Evolutionary conservation across 1,140 invertebrate species (phyloP), one percentile per base, ranked within the genome.

Genomic region (Nixonia krombeini): DNA sequence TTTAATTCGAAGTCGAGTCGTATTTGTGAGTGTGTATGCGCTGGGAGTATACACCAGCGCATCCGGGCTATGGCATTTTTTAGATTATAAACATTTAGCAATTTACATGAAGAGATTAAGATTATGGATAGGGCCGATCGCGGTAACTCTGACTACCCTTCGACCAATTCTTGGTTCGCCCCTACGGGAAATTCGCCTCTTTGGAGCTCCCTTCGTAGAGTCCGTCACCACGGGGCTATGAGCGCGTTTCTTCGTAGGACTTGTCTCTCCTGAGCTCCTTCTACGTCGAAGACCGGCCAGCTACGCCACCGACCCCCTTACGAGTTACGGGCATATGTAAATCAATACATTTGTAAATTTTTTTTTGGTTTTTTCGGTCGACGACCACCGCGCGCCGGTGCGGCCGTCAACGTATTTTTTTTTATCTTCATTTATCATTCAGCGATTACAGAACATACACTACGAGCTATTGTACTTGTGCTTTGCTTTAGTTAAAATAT

Each of bases 261-360:
- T 44, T 18, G n/a, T 21, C 29, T 42, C 41, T 50, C 47, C 51
- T 63, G 17, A 10, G 16, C 63, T 45, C 29, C 15, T 66, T 57
- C 37, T 42, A 15, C 37, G 38, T 68, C 37, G 28, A 62, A 65
- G 55, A 49, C 12, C 1, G 18, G 28, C 31, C 25, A 51, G 70
- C 65, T 75, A 72, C 75, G 70, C 76, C 63, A 71, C 73, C 76
- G 75, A 63, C 76, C 81, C 82, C 33, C 83, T 84, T 85, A 84
- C 77, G 75, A 84, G 79, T 85, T 84, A 85, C 83, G 82, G 82
- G 82, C 83, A 85, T 85, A 85, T 85, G 84, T 85, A 85, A 85
- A 85, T 83, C 84, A 85, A 85, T 85, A 85, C 79, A 85, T 85
- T 85, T 85, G 82, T 85, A 85, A 85, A 85, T 85, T 83, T 80